Base-by-base conservation (phyloP, 2,888 invertebrate genomes). In the Linyphia triangularis region DNA sequence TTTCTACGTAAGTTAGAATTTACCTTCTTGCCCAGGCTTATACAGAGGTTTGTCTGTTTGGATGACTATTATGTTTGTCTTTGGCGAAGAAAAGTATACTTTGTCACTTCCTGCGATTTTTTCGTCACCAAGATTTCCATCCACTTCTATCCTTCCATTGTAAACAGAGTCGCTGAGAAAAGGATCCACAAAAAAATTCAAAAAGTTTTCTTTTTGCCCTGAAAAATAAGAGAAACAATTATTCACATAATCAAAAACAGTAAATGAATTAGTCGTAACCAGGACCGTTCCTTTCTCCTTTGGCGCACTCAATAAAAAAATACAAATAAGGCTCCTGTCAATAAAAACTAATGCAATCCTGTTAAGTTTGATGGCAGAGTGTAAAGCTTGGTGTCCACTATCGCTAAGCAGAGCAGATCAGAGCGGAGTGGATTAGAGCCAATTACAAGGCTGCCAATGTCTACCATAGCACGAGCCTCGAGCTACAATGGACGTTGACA, bases 1-100 rank as follows among this genome's bases (percentile, higher is more conserved):
- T n/a, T n/a, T n/a, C n/a, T n/a, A n/a, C n/a, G n/a, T n/a, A n/a
- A n/a, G n/a, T n/a, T n/a, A n/a, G n/a, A n/a, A n/a, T 7, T 63
- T 75, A 89, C 89, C 89, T 78, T 79, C 83, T 30, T 89, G 89
- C 3, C 89, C 89, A 43, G 82, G 82, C 24, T 89, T 78, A 33
- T 88, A 89, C 28, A 89, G 26, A 9, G 83, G 86, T 22, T 89
- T 89, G 40, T 89, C 89, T 3, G 89, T 89, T 57, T 85, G 85
- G 72, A 85, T 85, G 22, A 85, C 33, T 2, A 51, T 40, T 4
- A 85, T 73, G 9, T 85, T 65, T 13, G 43, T 40, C 16, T 73
- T 70, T 26, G 85, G 51, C 5, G 51, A 33, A 13, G 63, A 67
- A 33, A 79, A 79, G 37, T 79, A 65, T 3, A 85, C 57, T 22